A percentile compares a stretch with the other conserved stretches of the same genome.
These are phyloP conservation scores for Pterostichus niger DNA, from an alignment of 2,888 invertebrate species.

Conservation along the genomic window DNA sequence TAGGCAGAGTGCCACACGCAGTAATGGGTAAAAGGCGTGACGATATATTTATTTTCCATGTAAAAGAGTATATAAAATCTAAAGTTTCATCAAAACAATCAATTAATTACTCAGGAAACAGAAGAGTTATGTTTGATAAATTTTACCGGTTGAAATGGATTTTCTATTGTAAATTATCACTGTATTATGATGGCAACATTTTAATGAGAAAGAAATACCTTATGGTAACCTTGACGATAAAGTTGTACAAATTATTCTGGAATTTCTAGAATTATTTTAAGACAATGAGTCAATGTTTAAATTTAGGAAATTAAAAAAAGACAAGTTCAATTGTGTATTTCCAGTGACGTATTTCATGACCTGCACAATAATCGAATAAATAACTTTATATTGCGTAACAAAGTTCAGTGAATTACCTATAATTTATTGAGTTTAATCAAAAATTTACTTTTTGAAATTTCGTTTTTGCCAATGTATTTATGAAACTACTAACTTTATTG, in stretches of 20 bases:
- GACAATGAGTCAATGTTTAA: slow-evolving; percentile 6
- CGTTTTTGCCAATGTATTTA: background rate
- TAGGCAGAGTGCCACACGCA: too few relatives aligned
- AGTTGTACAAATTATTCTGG: background rate
- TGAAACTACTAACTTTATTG: background rate
- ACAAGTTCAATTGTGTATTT: slow-evolving; percentile 23
- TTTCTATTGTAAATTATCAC: too few relatives aligned
- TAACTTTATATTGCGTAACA: slow-evolving; percentile 14
- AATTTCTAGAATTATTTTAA: background rate
- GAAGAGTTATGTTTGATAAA: too few relatives aligned
- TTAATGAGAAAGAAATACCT: background rate
- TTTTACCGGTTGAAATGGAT: too few relatives aligned
- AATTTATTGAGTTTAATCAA: background rate
- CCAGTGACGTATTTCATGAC: slow-evolving; percentile 43
- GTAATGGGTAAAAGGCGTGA: too few relatives aligned
- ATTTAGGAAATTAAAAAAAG: background rate
- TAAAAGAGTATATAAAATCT: too few relatives aligned
- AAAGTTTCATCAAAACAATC: too few relatives aligned
- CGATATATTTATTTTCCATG: too few relatives aligned
- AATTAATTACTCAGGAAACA: too few relatives aligned
- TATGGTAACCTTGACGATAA: background rate
- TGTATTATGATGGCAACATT: too few relatives aligned
- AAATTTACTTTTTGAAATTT: background rate
- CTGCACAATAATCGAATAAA: slow-evolving; percentile 19
- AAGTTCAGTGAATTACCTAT: background rate